Evolutionary conservation across 2,797 vertebrate genomes (phyloP), one percentile per base, ranked within the genome.

Genomic region (Dendrocincla tyrannina): DNA sequence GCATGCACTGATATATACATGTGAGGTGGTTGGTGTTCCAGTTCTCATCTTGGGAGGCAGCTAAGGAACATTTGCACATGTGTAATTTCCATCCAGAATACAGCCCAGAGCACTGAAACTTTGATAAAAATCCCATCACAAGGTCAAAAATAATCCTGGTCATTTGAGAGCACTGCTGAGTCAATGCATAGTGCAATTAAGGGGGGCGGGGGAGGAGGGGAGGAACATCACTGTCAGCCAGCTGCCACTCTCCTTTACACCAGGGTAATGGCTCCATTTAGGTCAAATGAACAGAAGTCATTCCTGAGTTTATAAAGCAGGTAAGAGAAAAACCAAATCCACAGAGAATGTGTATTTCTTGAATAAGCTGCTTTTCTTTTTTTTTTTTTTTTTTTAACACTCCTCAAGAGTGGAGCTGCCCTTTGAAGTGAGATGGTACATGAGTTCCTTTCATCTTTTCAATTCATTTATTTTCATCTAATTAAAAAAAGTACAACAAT

Each of bases 381-480:
- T 10, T 4, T 2, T 19, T 53, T 75, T 70, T 53, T 2, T 22
- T 58, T 75, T 72, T 91, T 87, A 68, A 62, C 14, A 28, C 76
- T 91, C 68, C 86, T 94, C 95, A 69, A 77, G 91, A 96, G 87
- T 81, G n/a, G 85, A 92, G 80, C 66, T 91, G 35, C 47, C 66
- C 95, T 97, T 97, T 97, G 95, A 97, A 96, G 96, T 94, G 85
- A 81, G 85, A 89, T 88, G 76, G 59, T 93, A 93, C 82, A 92
- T 7, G 17, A 93, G 46, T 84, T 91, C 76, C 93, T 96, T 97
- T 97, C 95, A 97, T 96, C 95, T 96, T 95, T 94, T 88, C 89
- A 85, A 92, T 93, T 96, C 72, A 88, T 95, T 95, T 96, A 91
- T 96, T 96, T 97, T 95, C 87, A 92, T 86, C 82, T 96, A 96